Evolutionary conservation across 2,888 invertebrate genomes (phyloP).

Genomic region (Celastrina argiolus): DNA sequence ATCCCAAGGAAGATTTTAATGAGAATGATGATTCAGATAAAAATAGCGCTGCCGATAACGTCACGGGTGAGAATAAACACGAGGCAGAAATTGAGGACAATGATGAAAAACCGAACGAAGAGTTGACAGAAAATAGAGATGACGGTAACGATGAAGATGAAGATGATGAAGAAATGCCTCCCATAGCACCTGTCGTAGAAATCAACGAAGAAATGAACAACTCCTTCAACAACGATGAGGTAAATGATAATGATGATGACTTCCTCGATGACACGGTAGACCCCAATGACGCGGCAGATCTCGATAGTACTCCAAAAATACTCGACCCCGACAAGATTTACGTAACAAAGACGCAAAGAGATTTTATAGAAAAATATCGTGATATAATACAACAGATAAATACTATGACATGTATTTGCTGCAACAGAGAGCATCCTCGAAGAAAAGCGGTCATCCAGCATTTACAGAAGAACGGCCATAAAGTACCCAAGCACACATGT

Average conservation of each 20-base stretch:
- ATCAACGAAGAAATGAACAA: constrained; percentile 70
- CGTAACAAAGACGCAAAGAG: constrained; percentile 66
- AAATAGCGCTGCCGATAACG: constrained; percentile 41
- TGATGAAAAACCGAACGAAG: constrained; percentile 38
- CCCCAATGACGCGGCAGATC: constrained; percentile 51
- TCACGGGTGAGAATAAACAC: constrained; percentile 45
- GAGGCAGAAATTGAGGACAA: constrained; percentile 42
- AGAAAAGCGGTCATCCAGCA: constrained; percentile 75
- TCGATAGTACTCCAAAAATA: constrained; percentile 45
- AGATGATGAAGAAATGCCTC: constrained; percentile 58
- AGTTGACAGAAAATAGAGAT: constrained; percentile 36
- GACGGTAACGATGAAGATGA: constrained; percentile 46
- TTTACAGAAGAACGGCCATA: constrained; percentile 73
- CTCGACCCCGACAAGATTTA: constrained; percentile 61
- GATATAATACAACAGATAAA: constrained; percentile 71
- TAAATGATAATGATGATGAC: constrained; percentile 50
- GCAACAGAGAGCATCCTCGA: constrained; percentile 67
- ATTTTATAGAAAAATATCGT: constrained; percentile 65
- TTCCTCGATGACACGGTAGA: constrained; percentile 47
- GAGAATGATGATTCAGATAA: constrained; percentile 25
- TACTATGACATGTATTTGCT: constrained; percentile 69
- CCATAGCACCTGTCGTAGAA: constrained; percentile 60
- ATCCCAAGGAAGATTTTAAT: constrained; percentile 29
- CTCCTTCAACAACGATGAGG: constrained; percentile 52
- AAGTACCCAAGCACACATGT: constrained; percentile 80